Evolutionary conservation across 2,888 invertebrate species (phyloP).

Genomic region (Drosophila histrio): DNA sequence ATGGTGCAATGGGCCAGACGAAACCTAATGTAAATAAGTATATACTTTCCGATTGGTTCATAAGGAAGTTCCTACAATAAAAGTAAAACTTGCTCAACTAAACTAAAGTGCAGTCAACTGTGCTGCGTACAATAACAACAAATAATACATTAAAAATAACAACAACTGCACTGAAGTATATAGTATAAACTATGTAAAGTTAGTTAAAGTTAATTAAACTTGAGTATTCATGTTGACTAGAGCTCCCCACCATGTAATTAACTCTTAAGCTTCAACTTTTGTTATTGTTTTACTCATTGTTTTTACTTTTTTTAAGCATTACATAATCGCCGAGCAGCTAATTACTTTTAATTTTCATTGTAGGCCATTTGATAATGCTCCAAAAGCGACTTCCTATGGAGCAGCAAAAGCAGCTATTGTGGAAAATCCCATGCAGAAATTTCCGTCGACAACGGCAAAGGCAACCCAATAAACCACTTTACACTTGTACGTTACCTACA

Average conservation of each 20-base stretch:
- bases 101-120: slow-evolving; percentile 60
- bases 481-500: slow-evolving; percentile 29
- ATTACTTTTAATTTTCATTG: slow-evolving; percentile 71
- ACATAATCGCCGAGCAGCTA: slow-evolving; percentile 55
- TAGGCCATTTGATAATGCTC: slow-evolving; percentile 58
- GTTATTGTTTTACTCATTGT: neutral
- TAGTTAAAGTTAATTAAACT: slow-evolving; percentile 39
- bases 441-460: slow-evolving; percentile 28
- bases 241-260: slow-evolving; percentile 39
- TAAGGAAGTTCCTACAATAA: slow-evolving; percentile 52
- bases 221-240: slow-evolving; percentile 41
- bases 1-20: slow-evolving; percentile 19
- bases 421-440: slow-evolving; percentile 49
- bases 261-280: slow-evolving; percentile 27
- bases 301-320: slow-evolving; percentile 30
- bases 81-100: slow-evolving; percentile 6
- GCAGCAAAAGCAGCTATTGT: slow-evolving; percentile 8
- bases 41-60: slow-evolving; percentile 12
- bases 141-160: no score
- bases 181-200: neutral
- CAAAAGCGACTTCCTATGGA: slow-evolving; percentile 61
- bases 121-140: slow-evolving; percentile 16
- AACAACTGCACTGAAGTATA: neutral
- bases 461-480: slow-evolving; percentile 58
- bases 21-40: slow-evolving; percentile 4